These are phyloP conservation scores for Trachemys scripta DNA, from an alignment of 2,113 vertebrate genomes.

Conservation along the genomic window DNA sequence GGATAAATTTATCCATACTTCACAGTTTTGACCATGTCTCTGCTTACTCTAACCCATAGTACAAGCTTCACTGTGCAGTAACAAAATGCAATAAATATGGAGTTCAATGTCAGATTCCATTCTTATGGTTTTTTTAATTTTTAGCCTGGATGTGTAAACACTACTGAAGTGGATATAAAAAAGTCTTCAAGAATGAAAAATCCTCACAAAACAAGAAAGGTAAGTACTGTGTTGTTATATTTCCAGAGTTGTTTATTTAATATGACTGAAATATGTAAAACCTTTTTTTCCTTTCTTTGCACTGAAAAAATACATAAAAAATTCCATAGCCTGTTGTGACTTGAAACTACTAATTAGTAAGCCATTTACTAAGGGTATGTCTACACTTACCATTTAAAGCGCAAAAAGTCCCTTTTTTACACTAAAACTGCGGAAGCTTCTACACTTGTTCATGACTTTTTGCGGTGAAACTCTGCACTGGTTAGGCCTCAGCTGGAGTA, in stretches of 20 bases:
- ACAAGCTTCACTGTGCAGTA: neutral
- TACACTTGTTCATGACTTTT: too few species aligned
- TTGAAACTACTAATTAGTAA: neutral
- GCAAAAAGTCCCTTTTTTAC: too few species aligned
- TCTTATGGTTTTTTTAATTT: slow-evolving; percentile 11
- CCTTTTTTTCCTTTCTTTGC: neutral
- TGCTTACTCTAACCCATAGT: neutral
- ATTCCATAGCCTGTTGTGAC: neutral
- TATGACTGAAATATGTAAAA: neutral
- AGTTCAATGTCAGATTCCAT: slow-evolving; percentile 1
- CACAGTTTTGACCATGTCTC: neutral
- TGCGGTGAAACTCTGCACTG: too few species aligned
- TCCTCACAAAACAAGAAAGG: slow-evolving; percentile 98
- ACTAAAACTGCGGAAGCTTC: too few species aligned
- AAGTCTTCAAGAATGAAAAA: slow-evolving; percentile 99
- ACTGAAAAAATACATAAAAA: rapidly evolving
- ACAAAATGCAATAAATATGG: neutral
- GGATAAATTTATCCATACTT: neutral
- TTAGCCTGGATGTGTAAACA: slow-evolving; percentile 98
- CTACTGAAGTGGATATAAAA: slow-evolving; percentile 98
- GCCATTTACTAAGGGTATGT: neutral
- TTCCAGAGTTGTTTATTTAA: neutral
- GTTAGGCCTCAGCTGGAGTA: too few species aligned
- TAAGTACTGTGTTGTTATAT: slow-evolving; percentile 50
- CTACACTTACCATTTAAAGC: too few species aligned